These are phyloP conservation scores for Arenaria interpres DNA, from an alignment of 2,113 vertebrate genomes.

Conservation along the genomic window DNA sequence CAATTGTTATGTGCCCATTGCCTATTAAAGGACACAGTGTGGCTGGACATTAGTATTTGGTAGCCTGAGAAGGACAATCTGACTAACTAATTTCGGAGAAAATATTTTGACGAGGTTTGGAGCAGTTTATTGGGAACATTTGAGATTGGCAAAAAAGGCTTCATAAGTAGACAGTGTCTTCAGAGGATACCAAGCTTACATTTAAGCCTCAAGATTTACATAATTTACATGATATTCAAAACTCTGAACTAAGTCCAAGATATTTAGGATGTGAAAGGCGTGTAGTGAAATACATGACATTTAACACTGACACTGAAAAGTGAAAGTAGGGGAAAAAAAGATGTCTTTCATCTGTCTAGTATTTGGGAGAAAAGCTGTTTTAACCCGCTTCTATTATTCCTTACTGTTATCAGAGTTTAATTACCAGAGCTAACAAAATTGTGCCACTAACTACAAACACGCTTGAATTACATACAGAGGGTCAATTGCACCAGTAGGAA, in stretches of 20 bases:
- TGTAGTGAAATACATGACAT: constrained; percentile 8
- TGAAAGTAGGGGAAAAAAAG: background rate
- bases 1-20: background rate
- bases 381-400: background rate
- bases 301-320: background rate
- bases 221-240: constrained; percentile 58
- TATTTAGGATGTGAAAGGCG: constrained; percentile 24
- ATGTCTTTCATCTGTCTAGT: background rate
- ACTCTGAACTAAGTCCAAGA: constrained; percentile 48
- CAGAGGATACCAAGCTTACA: constrained; percentile 44
- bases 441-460: background rate
- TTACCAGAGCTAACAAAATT: background rate
- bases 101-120: background rate
- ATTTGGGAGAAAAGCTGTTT: background rate
- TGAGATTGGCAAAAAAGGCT: constrained; percentile 1
- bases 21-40: background rate
- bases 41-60: background rate
- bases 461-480: background rate
- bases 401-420: background rate
- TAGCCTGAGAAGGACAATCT: background rate
- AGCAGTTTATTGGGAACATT: background rate
- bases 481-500: background rate
- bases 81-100: background rate
- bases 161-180: constrained; percentile 20
- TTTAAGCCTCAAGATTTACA: constrained; percentile 68